A percentile compares a stretch with the other conserved stretches of the same genome.
These are phyloP conservation scores for Danio tinwini DNA, from an alignment of 2,797 vertebrate species.

Conservation along the genomic window DNA sequence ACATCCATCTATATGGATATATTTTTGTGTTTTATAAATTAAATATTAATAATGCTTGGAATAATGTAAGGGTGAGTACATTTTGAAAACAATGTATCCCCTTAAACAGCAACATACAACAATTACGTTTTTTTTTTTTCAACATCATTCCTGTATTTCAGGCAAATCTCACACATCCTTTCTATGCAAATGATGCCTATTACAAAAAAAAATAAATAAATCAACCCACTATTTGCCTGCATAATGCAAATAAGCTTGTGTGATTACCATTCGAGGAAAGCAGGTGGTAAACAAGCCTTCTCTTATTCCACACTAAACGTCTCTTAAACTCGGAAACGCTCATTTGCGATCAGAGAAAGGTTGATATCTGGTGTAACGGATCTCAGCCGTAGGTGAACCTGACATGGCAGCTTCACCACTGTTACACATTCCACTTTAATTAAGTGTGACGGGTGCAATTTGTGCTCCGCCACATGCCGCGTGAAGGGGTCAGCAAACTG, in stretches of 20 bases:
- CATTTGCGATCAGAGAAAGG: not conserved
- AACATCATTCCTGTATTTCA: too few relatives aligned
- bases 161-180: not conserved
- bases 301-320: constrained; percentile 1
- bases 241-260: not conserved
- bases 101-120: not conserved
- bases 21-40: too few relatives aligned
- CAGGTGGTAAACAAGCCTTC: not conserved
- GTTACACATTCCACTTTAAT: constrained; percentile 28
- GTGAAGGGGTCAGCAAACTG: constrained; percentile 10
- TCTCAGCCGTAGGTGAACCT: not conserved
- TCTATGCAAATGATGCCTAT: not conserved
- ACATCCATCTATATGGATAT: too few relatives aligned
- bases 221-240: not conserved
- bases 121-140: too few relatives aligned
- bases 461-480: constrained; percentile 9
- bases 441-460: constrained; percentile 29
- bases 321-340: not conserved
- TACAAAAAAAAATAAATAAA: not conserved
- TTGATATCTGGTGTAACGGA: not conserved
- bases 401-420: constrained; percentile 17
- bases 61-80: not conserved
- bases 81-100: not conserved
- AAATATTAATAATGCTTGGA: too few relatives aligned
- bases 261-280: not conserved